Conservation (phyloP, 2,888 invertebrate species). For the Athalia circularis region DNA sequence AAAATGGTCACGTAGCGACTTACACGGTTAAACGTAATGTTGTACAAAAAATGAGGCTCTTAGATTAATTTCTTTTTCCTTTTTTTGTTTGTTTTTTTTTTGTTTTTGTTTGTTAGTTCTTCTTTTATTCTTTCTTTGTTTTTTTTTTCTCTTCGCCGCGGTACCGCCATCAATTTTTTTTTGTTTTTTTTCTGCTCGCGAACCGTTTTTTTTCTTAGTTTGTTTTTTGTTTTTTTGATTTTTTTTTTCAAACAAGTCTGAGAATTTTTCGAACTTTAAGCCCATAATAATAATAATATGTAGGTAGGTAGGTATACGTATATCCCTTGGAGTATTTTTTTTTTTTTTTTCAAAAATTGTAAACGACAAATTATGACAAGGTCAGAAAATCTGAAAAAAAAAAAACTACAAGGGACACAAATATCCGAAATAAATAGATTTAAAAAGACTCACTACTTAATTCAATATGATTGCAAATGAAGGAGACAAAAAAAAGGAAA, state of each 20-base stretch:
- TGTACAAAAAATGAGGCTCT: slow-evolving; percentile 39
- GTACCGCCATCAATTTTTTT: neutral
- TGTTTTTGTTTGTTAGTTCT: neutral
- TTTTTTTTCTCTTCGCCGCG: neutral
- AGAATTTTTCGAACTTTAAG: too few species aligned
- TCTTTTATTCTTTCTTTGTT: neutral
- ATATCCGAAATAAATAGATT: too few species aligned
- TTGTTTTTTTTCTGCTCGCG: neutral
- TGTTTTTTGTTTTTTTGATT: neutral
- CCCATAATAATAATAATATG: too few species aligned
- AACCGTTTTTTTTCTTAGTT: neutral
- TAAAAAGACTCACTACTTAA: too few species aligned
- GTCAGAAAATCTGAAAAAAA: too few species aligned
- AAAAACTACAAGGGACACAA: too few species aligned
- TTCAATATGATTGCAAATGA: neutral
- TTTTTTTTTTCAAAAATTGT: too few species aligned
- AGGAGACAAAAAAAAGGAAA: neutral
- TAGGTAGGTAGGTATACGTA: too few species aligned
- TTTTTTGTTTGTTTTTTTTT: neutral
- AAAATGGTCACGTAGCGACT: slow-evolving; percentile 28
- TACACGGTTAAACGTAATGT: slow-evolving; percentile 24
- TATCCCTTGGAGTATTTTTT: too few species aligned
- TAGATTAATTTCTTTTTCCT: slow-evolving; percentile 12
- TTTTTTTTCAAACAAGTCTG: too few species aligned
- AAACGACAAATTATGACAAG: too few species aligned